Evolutionary conservation across 2,888 invertebrate species (phyloP), one percentile per base, ranked within the genome.

Genomic region (Hypolimnas misippus): DNA sequence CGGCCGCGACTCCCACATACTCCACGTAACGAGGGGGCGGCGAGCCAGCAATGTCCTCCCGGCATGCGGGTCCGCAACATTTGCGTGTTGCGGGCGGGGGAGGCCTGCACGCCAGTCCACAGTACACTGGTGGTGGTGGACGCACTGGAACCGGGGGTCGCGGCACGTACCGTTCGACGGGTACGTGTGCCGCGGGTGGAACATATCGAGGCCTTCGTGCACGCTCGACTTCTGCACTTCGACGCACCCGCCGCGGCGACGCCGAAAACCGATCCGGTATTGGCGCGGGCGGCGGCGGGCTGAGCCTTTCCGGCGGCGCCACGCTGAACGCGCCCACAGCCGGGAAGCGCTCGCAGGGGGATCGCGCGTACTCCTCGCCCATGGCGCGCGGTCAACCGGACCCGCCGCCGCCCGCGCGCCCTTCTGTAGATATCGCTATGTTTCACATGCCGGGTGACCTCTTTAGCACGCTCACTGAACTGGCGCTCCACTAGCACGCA

Each of bases 101-200:
- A 59, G 90, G 84, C 74, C 89, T 80, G 79, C 92, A 91, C 71
- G 90, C 87, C 80, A 91, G 75, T 70, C 92, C 92, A 73, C 93
- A 93, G 81, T 93, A 93, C 51, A 93, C 92, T 70, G 93, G 93
- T 57, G 92, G 93, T 31, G 87, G 87, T 53, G 87, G 85, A 49
- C 89, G 86, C 72, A 86, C 77, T 71, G 89, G 89, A 57, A 89
- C 89, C 40, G 92, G 93, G 66, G 93, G 93, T 74, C 94, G 92
- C 60, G 95, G 94, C 71, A 95, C 94, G 81, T 95, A 95, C 73
- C 95, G 93, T 86, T 95, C 95, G 70, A 95, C 94, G 14, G 95
- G 95, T 75, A 94, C 94, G 83, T 95, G 95, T 14, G 94, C 95
- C 66, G 94, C 94, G 5, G 95, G 94, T 17, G 95, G 94, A 70